Evolutionary conservation across 1,140 invertebrate genomes (phyloP).

Genomic region (Apolygus lucorum): DNA sequence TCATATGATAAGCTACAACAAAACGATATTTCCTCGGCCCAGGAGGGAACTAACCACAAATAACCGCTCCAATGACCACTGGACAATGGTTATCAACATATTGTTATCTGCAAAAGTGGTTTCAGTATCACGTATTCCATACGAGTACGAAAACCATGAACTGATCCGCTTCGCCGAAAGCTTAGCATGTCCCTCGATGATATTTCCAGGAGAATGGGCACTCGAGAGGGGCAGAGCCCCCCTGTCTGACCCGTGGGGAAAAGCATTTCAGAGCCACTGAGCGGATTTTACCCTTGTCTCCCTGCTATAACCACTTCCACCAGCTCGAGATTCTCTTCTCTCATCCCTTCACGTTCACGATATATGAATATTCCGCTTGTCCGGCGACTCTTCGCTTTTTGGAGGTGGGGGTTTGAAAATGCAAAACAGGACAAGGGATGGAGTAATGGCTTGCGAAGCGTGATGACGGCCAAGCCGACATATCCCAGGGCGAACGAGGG

Average conservation of each 20-base stretch:
- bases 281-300: background rate
- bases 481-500: background rate
- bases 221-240: background rate
- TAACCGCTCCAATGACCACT: too few relatives aligned
- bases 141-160: too few relatives aligned
- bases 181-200: background rate
- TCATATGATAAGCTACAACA: too few relatives aligned
- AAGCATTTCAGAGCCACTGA: background rate
- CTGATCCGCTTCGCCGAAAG: background rate
- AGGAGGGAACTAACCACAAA: too few relatives aligned
- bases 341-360: background rate
- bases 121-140: too few relatives aligned
- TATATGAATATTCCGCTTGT: background rate
- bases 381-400: background rate
- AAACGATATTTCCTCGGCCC: too few relatives aligned
- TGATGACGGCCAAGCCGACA: background rate
- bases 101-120: too few relatives aligned
- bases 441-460: background rate
- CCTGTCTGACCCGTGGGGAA: background rate
- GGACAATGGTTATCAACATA: too few relatives aligned
- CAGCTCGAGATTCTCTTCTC: background rate
- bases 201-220: background rate
- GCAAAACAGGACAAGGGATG: background rate
- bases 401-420: background rate
- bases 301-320: background rate